A percentile compares a stretch with the other conserved stretches of the same genome.
These are phyloP conservation scores for Poeciliopsis turrubarensis DNA, from an alignment of 2,113 vertebrate species.

Conservation along the genomic window DNA sequence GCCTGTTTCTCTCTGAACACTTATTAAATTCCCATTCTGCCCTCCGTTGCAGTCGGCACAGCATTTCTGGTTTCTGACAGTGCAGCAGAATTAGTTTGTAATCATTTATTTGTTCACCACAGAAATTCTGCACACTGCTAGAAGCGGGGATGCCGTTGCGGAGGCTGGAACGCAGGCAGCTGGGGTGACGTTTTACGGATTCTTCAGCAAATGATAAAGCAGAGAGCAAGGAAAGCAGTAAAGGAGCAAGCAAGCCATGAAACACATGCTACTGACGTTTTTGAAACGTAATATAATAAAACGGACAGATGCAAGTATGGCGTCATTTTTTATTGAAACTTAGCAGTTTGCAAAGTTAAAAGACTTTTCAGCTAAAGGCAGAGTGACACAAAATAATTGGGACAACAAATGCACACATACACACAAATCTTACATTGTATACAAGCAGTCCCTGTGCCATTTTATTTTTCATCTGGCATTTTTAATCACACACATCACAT, in stretches of 20 bases:
- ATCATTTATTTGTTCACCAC: constrained; percentile 29
- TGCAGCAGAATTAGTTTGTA: constrained; percentile 20
- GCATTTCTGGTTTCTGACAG: constrained; percentile 35
- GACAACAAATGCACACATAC: no score
- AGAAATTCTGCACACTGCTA: constrained; percentile 7
- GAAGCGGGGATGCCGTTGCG: constrained; percentile 16
- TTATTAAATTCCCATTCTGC: neutral
- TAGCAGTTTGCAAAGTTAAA: no score
- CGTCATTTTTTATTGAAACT: no score
- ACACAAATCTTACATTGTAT: no score
- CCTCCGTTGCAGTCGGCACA: constrained; percentile 2
- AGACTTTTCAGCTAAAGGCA: no score
- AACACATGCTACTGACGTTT: no score
- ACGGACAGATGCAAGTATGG: no score
- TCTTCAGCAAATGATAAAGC: neutral
- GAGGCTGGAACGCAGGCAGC: neutral
- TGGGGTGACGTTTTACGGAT: constrained; percentile 11
- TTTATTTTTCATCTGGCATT: no score
- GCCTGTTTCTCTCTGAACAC: constrained; percentile 30
- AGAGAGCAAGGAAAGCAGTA: neutral
- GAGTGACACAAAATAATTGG: no score
- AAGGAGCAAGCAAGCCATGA: neutral
- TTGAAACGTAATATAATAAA: no score
- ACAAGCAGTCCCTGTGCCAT: no score
- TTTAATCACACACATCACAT: no score